Evolutionary conservation across 2,888 invertebrate genomes (phyloP).

Genomic region (Drosophila cyrtoloma): DNA sequence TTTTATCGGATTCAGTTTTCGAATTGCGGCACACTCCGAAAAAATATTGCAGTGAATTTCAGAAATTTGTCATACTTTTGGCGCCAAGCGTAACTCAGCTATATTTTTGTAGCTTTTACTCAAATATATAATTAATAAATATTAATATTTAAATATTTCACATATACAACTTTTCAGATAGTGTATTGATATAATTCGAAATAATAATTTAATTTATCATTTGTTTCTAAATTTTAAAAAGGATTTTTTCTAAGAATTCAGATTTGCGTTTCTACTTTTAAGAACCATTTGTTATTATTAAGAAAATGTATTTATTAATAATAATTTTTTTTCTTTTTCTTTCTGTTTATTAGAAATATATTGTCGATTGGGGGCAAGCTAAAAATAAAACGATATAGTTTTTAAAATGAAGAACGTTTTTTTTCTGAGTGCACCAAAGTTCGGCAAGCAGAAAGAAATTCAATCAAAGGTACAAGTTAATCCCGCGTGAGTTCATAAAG

Average conservation of each 20-base stretch:
- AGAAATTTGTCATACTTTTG: neutral
- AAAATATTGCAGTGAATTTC: neutral
- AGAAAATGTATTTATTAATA: neutral
- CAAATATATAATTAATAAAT: neutral
- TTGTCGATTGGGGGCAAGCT: neutral
- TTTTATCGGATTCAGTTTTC: slow-evolving; percentile 71
- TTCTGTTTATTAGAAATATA: neutral
- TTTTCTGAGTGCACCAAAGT: neutral
- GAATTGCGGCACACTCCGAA: neutral
- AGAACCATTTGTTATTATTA: neutral
- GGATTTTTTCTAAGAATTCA: neutral
- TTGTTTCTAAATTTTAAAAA: neutral
- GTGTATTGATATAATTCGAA: neutral
- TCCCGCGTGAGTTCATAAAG: slow-evolving; percentile 83
- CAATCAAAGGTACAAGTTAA: slow-evolving; percentile 82
- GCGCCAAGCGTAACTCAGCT: neutral
- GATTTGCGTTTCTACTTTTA: neutral
- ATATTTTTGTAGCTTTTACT: neutral
- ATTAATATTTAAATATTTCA: neutral
- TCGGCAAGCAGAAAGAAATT: slow-evolving; percentile 67
- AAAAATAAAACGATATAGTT: too few species aligned
- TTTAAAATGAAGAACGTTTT: too few species aligned
- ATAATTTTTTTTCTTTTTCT: neutral
- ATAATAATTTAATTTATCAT: neutral
- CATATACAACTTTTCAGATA: too few species aligned